Percentiles rank a stretch among this genome's conserved stretches.
Evolutionary conservation across 2,888 invertebrate species (phyloP).

Genomic region (Barypeithes pellucidus): DNA sequence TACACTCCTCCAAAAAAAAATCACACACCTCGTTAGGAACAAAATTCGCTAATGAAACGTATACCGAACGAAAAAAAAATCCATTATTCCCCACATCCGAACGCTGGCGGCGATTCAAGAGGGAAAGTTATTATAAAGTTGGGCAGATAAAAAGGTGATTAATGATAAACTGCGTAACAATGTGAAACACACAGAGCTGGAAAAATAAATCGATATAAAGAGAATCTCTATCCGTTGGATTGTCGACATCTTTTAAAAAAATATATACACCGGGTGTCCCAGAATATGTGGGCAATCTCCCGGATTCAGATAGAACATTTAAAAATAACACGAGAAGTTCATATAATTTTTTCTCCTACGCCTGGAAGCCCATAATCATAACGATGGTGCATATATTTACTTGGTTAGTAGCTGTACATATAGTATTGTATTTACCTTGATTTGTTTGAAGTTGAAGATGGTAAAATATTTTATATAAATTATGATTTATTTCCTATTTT

Average conservation of each 20-base stretch:
- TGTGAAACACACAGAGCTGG: constrained; percentile 6
- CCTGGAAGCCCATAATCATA: too few species aligned
- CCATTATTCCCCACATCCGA: constrained; percentile 7
- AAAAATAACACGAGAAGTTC: too few species aligned
- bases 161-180: constrained; percentile 8
- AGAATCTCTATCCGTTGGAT: not conserved
- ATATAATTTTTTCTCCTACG: too few species aligned
- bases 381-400: too few species aligned
- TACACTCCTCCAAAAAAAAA: constrained; percentile 1
- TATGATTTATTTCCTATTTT: too few species aligned
- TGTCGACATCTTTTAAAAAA: not conserved
- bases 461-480: too few species aligned
- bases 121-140: constrained; percentile 20
- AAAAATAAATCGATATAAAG: constrained; percentile 10
- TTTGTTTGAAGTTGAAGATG: too few species aligned
- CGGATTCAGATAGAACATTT: too few species aligned
- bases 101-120: constrained; percentile 5
- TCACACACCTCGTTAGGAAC: not conserved
- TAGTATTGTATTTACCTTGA: too few species aligned
- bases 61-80: constrained; percentile 14
- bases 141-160: constrained; percentile 10
- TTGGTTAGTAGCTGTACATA: too few species aligned
- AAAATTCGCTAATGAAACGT: constrained; percentile 4
- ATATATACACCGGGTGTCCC: too few species aligned
- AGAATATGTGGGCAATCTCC: too few species aligned